Conservation (phyloP, 2,797 vertebrate genomes). For the Anabas testudineus region DNA sequence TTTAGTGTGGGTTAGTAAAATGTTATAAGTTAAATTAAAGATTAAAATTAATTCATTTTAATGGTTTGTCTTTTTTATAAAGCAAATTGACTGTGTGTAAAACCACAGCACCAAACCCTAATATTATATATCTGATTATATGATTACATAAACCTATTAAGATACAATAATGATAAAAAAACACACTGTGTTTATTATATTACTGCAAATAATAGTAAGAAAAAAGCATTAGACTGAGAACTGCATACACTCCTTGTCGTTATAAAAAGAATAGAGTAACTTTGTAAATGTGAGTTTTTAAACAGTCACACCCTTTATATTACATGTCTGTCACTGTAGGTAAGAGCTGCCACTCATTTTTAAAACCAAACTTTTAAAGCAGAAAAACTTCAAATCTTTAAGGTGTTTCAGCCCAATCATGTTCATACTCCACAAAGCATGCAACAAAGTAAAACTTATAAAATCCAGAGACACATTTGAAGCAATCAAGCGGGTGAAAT, state of each 20-base stretch:
- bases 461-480: conserved; percentile 18
- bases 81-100: neutral
- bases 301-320: too few relatives aligned
- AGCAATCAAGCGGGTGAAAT: too few relatives aligned
- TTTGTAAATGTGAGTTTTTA: too few relatives aligned
- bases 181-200: too few relatives aligned
- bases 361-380: neutral
- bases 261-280: too few relatives aligned
- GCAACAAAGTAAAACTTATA: conserved; percentile 30
- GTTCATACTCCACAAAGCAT: neutral
- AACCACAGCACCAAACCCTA: neutral
- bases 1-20: neutral
- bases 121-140: too few relatives aligned
- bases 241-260: too few relatives aligned
- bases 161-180: conserved; percentile 5
- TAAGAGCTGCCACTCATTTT: neutral
- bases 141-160: neutral
- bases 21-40: neutral
- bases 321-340: neutral
- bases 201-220: neutral
- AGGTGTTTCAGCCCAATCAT: neutral
- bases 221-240: neutral
- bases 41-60: neutral
- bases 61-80: neutral
- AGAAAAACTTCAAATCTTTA: neutral